Conservation (phyloP, 2,888 invertebrate species). For the Drosophila robusta region DNA sequence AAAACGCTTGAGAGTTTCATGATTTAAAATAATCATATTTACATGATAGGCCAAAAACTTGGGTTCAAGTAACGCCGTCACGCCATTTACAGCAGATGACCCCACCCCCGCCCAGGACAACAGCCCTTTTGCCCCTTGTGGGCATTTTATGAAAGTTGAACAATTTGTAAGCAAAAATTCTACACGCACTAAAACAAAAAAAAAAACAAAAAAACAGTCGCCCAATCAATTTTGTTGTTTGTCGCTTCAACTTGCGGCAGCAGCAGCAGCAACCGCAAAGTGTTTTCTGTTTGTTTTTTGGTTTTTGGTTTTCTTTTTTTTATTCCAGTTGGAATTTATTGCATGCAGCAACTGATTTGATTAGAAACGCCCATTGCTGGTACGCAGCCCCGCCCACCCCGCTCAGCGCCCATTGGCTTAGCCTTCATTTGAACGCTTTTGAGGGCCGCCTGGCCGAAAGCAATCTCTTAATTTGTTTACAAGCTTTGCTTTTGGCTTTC, state of each 20-base stretch:
- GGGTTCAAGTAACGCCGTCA: constrained; percentile 22
- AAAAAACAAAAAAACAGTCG: constrained; percentile 20
- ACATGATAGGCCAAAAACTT: constrained; percentile 28
- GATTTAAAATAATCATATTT: constrained; percentile 48
- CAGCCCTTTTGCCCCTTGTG: background rate
- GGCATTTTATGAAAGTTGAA: constrained; percentile 25
- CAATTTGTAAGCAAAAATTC: constrained; percentile 58
- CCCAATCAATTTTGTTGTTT: constrained; percentile 62
- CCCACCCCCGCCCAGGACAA: background rate
- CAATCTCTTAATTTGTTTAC: constrained; percentile 78
- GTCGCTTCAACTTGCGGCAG: constrained; percentile 43
- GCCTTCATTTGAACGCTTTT: constrained; percentile 71
- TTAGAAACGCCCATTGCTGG: constrained; percentile 75
- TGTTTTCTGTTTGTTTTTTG: constrained; percentile 32
- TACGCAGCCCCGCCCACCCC: background rate
- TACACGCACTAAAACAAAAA: constrained; percentile 43
- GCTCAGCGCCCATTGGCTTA: constrained; percentile 65
- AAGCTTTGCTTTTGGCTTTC: constrained; percentile 76
- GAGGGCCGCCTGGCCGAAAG: constrained; percentile 74
- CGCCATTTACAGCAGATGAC: constrained; percentile 15
- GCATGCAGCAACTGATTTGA: constrained; percentile 79
- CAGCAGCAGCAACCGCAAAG: constrained; percentile 41
- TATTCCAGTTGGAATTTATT: constrained; percentile 59
- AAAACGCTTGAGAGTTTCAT: constrained; percentile 34
- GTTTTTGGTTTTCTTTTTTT: constrained; percentile 12